Evolutionary conservation across 2,113 vertebrate species (phyloP).

Genomic region (Notarius quadriscutis): DNA sequence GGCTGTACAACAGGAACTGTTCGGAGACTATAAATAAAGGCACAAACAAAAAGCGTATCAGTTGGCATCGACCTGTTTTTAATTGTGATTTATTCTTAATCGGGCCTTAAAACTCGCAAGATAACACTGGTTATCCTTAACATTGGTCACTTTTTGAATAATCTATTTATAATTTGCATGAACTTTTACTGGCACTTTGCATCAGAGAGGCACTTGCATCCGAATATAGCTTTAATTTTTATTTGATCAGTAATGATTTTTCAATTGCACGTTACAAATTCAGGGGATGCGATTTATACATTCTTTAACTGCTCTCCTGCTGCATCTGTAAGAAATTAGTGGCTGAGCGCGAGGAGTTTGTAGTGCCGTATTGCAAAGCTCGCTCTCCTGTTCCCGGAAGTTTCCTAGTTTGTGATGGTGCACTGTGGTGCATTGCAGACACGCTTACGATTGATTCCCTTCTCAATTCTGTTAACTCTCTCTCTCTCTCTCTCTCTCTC

Average conservation of each 20-base stretch:
- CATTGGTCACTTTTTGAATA: slow-evolving; percentile 56
- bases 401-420: slow-evolving; percentile 57
- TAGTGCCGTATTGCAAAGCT: slow-evolving; percentile 55
- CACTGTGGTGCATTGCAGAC: slow-evolving; percentile 59
- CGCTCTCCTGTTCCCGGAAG: slow-evolving; percentile 61
- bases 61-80: slow-evolving; percentile 53
- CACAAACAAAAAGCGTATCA: slow-evolving; percentile 48
- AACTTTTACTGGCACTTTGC: slow-evolving; percentile 56
- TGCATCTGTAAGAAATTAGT: slow-evolving; percentile 65
- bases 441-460: slow-evolving; percentile 49
- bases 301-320: slow-evolving; percentile 67
- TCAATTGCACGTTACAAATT: slow-evolving; percentile 70
- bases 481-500: slow-evolving; percentile 14
- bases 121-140: slow-evolving; percentile 51
- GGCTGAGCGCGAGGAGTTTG: slow-evolving; percentile 57
- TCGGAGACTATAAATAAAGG: slow-evolving; percentile 44
- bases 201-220: slow-evolving; percentile 55
- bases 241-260: slow-evolving; percentile 78
- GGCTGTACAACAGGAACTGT: slow-evolving; percentile 1
- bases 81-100: slow-evolving; percentile 53
- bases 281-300: slow-evolving; percentile 68
- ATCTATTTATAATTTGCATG: slow-evolving; percentile 57
- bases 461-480: slow-evolving; percentile 59
- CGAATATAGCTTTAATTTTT: slow-evolving; percentile 66
- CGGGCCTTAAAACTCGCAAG: slow-evolving; percentile 42